Base-by-base conservation (phyloP, 1,140 invertebrate species). In the Ectropis grisescens region DNA sequence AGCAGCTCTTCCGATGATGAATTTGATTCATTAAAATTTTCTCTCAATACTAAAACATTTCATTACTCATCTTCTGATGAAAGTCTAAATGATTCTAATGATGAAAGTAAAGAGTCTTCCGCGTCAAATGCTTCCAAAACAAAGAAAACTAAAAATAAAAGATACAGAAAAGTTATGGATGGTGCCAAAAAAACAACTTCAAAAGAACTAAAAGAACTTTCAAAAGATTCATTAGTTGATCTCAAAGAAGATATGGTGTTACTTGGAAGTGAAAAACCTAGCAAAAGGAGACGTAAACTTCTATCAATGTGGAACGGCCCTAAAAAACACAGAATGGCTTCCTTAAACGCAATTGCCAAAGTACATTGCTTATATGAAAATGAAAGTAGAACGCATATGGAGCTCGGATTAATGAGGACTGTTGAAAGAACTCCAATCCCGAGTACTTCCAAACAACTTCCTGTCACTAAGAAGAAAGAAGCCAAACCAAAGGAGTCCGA, bases 331-430 rank as follows among this genome's bases (percentile, higher is more conserved):
- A 84, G 94, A 42, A 93, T 94, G 61, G 94, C 94, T 13, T 95
- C 93, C 3, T 68, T 96, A 10, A 96, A 96, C 72, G 94, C 94
- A 0, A 71, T 93, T 50, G 93, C 93, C n/a, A 95, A 96, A 84
- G 93, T 96, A 15, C 93, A 95, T 65, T 94, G 93, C 62, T 82
- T 96, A 8, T 95, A 95, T 52, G 94, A 96, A 69, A 95, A 95
- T 64, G 93, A 95, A 70, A 90, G 89, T 24, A 83, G 90, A 29
- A 88, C 89, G 1, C 89, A 89, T 48, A 85, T 91, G 40, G 85
- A 87, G 44, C 39, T 86, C 41, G 85, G 85, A 1, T 56, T 87
- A 11, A 83, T 79, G 75, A 81, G 61, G 58, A 82, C 75, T 11
- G 46, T 80, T 27, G 78, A 72, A 23, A 71, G 68, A 41, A 62